These are phyloP conservation scores for Darevskia nairensis DNA, from an alignment of 2,797 vertebrate species.

Conservation along the genomic window DNA sequence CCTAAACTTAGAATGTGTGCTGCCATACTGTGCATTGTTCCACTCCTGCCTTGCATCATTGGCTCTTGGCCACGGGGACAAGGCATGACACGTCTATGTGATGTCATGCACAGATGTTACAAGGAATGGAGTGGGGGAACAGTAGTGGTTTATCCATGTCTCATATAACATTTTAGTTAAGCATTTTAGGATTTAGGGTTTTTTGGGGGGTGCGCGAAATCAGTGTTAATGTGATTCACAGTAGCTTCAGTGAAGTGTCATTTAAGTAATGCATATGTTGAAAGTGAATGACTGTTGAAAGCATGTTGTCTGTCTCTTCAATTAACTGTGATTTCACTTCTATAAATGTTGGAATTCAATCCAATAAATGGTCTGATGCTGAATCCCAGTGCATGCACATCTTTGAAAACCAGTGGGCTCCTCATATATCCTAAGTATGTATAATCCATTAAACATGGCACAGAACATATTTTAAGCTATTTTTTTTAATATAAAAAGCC, in stretches of 20 bases:
- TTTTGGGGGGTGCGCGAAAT: conserved; percentile 11
- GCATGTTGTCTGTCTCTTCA: conserved; percentile 41
- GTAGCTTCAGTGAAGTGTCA: conserved; percentile 63
- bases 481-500: neutral
- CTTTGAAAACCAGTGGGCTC: neutral
- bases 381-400: conserved; percentile 44
- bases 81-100: neutral
- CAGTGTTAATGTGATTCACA: conserved; percentile 56
- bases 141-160: too few species aligned
- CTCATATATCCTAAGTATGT: neutral
- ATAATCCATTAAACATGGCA: conserved; percentile 18
- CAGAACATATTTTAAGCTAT: neutral
- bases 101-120: neutral
- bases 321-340: conserved; percentile 54
- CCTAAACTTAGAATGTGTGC: neutral
- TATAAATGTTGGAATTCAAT: conserved; percentile 37
- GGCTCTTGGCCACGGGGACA: neutral
- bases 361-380: conserved; percentile 47
- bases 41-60: neutral
- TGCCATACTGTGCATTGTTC: neutral
- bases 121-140: neutral
- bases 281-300: neutral
- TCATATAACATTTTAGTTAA: conserved; percentile 52
- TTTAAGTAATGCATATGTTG: neutral
- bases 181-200: conserved; percentile 47